Evolutionary conservation across 2,797 vertebrate genomes (phyloP), one percentile per base, ranked within the genome.

Genomic region (Propithecus deckenii): DNA sequence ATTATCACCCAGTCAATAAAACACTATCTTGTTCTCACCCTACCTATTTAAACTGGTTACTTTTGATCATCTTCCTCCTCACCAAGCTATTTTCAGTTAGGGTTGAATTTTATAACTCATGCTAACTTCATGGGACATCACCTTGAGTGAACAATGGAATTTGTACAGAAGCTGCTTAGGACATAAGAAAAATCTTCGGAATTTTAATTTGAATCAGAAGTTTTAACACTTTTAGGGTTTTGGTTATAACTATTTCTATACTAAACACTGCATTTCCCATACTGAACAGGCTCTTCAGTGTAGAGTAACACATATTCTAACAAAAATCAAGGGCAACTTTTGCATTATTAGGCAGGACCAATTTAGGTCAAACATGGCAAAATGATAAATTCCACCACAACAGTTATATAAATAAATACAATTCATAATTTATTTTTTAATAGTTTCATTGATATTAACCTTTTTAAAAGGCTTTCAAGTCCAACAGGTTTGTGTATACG

Each of bases 391-490:
- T 67, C 59, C 35, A 67, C n/a, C 2, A 78, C 8, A 57, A 57
- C 8, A 48, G 5, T 86, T 72, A 41, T 7, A 69, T 61, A 81
- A 46, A 28, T 86, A 48, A 94, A 90, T 76, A 38, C 72, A 88
- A 78, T 65, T 85, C 23, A 22, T 35, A 89, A 63, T 41, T 81
- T 13, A 63, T 46, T 89, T 89, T 83, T 46, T 52, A 83, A 41
- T 55, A 55, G 25, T 41, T 75, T 76, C 55, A 63, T 7, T 52
- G n/a, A 65, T 52, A 23, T 85, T 86, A 63, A 72, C 1, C 2
- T 63, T 84, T 71, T 43, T n/a, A 71, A 55, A 74, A 79, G 14
- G 2, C 12, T 6, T 55, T 83, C 22, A 43, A 89, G 13, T 32
- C n/a, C 5, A 48, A 22, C 43, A 80, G 41, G 5, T 69, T 89